Conservation (phyloP, 2,113 vertebrate genomes). For the Acrocephalus kingi region DNA sequence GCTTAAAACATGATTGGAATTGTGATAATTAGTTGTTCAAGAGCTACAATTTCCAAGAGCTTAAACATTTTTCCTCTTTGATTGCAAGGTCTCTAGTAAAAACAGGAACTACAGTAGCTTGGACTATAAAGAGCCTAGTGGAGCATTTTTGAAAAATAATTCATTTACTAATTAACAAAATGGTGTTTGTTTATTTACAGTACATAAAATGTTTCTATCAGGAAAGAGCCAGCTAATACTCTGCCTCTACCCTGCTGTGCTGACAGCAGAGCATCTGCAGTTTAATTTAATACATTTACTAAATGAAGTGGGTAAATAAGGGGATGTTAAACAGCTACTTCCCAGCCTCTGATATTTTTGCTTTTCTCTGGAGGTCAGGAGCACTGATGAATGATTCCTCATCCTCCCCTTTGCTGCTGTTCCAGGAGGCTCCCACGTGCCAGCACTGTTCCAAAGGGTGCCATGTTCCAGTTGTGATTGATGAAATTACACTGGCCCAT, state of each 20-base stretch:
- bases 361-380: slow-evolving; percentile 58
- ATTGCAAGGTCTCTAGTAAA: slow-evolving; percentile 55
- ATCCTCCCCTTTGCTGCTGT: background rate
- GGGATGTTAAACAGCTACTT: slow-evolving; percentile 66
- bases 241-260: slow-evolving; percentile 51
- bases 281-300: slow-evolving; percentile 77
- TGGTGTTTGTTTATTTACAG: slow-evolving; percentile 78
- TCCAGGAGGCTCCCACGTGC: background rate
- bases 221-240: slow-evolving; percentile 67
- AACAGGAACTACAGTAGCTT: slow-evolving; percentile 59
- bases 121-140: slow-evolving; percentile 57
- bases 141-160: slow-evolving; percentile 74
- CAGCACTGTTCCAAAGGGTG: background rate
- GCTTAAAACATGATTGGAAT: background rate
- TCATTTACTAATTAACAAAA: slow-evolving; percentile 80
- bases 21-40: slow-evolving; percentile 15
- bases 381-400: background rate
- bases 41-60: background rate
- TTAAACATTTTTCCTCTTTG: background rate
- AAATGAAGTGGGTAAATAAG: slow-evolving; percentile 76
- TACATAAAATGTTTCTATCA: slow-evolving; percentile 75
- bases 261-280: slow-evolving; percentile 78
- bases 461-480: background rate
- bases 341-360: slow-evolving; percentile 58
- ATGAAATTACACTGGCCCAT: background rate